phyloP scores from a whole-genome alignment of 2,113 vertebrate genomes.

The Hippolais icterina region DNA sequence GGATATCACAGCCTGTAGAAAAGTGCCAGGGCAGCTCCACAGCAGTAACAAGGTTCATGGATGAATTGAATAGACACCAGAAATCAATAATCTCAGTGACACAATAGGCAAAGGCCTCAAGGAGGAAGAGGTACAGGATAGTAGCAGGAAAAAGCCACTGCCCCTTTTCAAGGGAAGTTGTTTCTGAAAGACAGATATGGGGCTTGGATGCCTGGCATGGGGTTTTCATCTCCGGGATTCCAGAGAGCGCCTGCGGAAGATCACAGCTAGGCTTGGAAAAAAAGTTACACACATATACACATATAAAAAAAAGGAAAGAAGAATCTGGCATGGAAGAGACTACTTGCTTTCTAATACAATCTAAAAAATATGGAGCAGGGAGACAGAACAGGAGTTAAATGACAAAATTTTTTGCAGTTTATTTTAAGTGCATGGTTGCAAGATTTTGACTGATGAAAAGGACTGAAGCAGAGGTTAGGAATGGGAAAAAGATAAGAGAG shows the following conservation, averaged over 20 bases:
- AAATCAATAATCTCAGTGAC: not conserved
- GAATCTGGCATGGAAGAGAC: not conserved
- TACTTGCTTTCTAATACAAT: not conserved
- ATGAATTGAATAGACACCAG: not conserved
- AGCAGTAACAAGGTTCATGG: not conserved
- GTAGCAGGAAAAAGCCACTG: not conserved
- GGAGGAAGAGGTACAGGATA: not conserved
- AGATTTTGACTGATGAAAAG: not conserved
- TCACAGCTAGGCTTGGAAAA: not conserved
- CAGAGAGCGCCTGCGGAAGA: not conserved
- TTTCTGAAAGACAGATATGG: not conserved
- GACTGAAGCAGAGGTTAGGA: not conserved
- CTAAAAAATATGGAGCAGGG: not conserved
- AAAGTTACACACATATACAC: not conserved
- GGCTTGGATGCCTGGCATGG: not conserved
- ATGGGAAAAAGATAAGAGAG: not conserved
- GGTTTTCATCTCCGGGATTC: constrained; percentile 16
- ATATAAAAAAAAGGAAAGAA: not conserved
- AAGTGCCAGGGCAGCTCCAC: not conserved
- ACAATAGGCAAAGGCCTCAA: not conserved
- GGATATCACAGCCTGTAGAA: not conserved
- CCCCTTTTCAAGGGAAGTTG: not conserved
- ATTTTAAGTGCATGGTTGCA: not conserved
- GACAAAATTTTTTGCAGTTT: not conserved
- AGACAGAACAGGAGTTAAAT: not conserved